Base-by-base conservation (phyloP, 2,113 vertebrate species). In the Blennius ocellaris region DNA sequence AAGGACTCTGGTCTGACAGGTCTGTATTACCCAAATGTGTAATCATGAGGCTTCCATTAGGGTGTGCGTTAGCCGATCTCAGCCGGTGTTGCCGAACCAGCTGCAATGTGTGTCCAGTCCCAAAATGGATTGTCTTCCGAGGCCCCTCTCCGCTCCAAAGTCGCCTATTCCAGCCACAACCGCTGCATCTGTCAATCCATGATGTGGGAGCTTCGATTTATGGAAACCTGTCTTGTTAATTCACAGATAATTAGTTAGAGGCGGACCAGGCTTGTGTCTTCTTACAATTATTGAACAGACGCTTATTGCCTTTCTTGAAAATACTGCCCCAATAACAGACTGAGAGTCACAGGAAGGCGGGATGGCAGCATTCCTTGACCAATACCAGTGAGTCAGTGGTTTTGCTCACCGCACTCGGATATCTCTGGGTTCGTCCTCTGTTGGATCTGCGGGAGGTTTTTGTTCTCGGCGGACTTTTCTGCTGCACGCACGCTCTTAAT, bases 91-190 rank as follows among this genome's bases (percentile, higher is more conserved):
- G 37, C 76, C 56, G 30, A 53, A 55, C 61, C 6, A 16, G 52
- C 9, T 39, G 56, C 50, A 43, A 39, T 73, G 52, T 81, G 61
- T 44, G 8, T 56, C 16, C 67, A 65, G 71, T 67, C 50, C 57
- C 49, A 76, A 86, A 83, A 81, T 82, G 74, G 63, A 76, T 82
- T 75, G 70, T 82, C 71, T 61, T 81, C 48, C 55, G 43, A 59
- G 49, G 37, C 37, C 38, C 21, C 2, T 30, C 21, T 30, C 21
- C 21, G 21, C 21, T 30, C n/a, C 36, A 12, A 63, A 5, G 2
- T 9, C 21, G 43, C 66, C 37, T 11, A 11, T 44, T 38, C 11
- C 10, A 1, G 14, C 21, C n/a, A 16, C 12, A 5, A 66, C 69
- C 73, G 39, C 36, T 66, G 30, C 14, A 2, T 39, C 11, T 36